These are phyloP conservation scores for Misgurnus anguillicaudatus DNA, from an alignment of 2,113 vertebrate species.

Conservation along the genomic window DNA sequence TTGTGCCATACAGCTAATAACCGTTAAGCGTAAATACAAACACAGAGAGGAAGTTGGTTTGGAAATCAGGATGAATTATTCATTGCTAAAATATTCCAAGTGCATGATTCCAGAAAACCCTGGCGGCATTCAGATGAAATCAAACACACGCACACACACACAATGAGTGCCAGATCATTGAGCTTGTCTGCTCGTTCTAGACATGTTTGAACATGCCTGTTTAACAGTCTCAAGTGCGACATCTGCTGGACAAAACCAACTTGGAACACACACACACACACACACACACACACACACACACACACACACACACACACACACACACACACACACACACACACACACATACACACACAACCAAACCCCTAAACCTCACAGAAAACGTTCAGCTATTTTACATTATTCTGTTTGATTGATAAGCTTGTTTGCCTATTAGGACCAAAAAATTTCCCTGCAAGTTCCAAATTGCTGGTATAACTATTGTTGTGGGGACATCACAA, in stretches of 20 bases:
- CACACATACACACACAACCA: slow-evolving; percentile 78
- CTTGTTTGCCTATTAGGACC: too few relatives aligned
- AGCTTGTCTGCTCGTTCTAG: background rate
- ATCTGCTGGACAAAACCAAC: background rate
- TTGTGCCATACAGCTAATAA: too few relatives aligned
- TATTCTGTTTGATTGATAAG: too few relatives aligned
- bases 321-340: background rate
- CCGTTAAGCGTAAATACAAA: too few relatives aligned
- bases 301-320: background rate
- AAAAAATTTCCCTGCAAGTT: too few relatives aligned
- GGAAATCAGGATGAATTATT: background rate
- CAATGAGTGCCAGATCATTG: background rate
- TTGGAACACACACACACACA: background rate
- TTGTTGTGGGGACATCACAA: too few relatives aligned
- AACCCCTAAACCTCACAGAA: too few relatives aligned
- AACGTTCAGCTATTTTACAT: too few relatives aligned
- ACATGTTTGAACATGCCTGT: slow-evolving; percentile 21
- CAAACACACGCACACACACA: background rate
- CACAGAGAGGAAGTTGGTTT: background rate
- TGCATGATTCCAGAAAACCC: background rate
- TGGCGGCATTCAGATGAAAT: background rate
- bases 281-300: background rate
- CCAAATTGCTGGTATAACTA: too few relatives aligned
- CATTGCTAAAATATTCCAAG: background rate
- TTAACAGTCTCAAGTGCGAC: background rate